phyloP scores from a whole-genome alignment of 2,113 vertebrate species.

The Bujurquina vittata region DNA sequence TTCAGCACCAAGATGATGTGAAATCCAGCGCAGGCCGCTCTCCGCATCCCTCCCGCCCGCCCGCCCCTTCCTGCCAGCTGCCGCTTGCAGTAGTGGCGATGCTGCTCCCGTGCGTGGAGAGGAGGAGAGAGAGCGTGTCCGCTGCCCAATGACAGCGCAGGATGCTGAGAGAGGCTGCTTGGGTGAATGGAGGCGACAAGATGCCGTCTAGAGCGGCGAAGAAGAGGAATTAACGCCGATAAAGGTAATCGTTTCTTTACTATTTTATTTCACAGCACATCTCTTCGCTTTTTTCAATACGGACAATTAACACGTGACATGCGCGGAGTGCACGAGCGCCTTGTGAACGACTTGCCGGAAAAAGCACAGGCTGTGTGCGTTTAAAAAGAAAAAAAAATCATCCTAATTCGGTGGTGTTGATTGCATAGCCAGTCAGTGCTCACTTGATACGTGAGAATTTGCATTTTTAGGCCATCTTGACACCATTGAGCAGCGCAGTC shows the following conservation, averaged over 20 bases:
- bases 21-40: conserved; percentile 28
- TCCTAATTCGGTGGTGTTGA: conserved; percentile 25
- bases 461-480: conserved; percentile 15
- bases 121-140: conserved; percentile 73
- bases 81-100: conserved; percentile 67
- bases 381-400: conserved; percentile 28
- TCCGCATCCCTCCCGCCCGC: conserved; percentile 38
- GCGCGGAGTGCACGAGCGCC: not conserved
- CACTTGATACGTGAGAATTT: conserved; percentile 22
- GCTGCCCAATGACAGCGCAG: conserved; percentile 81
- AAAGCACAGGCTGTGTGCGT: conserved; percentile 26
- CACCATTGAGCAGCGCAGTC: not conserved
- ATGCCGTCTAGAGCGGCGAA: conserved; percentile 72
- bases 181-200: conserved; percentile 79
- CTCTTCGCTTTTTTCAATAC: not conserved
- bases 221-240: conserved; percentile 73
- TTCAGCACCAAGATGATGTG: conserved; percentile 33
- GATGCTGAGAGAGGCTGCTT: conserved; percentile 75
- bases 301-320: not conserved
- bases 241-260: conserved; percentile 61
- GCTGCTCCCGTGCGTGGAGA: conserved; percentile 69
- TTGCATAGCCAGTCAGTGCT: conserved; percentile 30
- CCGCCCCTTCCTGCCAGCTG: conserved; percentile 65
- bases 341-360: conserved; percentile 3
- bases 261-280: not conserved